These are phyloP conservation scores for Piezodorus guildinii DNA, from an alignment of 1,140 invertebrate species.

Conservation along the genomic window DNA sequence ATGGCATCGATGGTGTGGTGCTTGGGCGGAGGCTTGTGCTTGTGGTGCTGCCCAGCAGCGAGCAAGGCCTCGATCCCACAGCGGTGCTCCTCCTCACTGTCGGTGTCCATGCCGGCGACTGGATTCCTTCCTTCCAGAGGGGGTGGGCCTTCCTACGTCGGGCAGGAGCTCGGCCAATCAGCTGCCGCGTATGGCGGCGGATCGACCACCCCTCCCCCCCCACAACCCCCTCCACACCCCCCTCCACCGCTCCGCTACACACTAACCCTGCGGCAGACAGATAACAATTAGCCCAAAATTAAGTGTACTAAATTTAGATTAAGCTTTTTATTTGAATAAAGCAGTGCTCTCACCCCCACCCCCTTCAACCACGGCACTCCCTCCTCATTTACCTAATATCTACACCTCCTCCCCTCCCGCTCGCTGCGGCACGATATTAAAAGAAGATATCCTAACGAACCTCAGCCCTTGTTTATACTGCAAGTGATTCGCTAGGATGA, in stretches of 20 bases:
- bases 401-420: no score
- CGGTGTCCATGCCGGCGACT: conserved; percentile 10
- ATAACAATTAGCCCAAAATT: conserved; percentile 5
- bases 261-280: conserved; percentile 1
- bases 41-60: conserved; percentile 1
- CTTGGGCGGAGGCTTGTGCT: conserved; percentile 23
- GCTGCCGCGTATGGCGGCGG: neutral
- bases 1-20: conserved; percentile 30
- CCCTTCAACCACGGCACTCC: no score
- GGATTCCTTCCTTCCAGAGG: neutral
- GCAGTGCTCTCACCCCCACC: no score
- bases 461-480: no score
- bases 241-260: neutral
- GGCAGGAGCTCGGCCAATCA: neutral
- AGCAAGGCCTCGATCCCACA: neutral
- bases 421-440: no score
- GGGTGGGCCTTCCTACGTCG: neutral
- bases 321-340: conserved; percentile 4
- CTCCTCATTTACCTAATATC: no score
- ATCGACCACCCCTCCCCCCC: neutral
- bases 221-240: neutral
- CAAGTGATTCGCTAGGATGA: no score
- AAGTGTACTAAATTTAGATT: conserved; percentile 7
- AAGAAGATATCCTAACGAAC: no score
- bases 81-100: conserved; percentile 11